Evolutionary conservation across 2,113 vertebrate species (phyloP).

Genomic region (Alligator sinensis): DNA sequence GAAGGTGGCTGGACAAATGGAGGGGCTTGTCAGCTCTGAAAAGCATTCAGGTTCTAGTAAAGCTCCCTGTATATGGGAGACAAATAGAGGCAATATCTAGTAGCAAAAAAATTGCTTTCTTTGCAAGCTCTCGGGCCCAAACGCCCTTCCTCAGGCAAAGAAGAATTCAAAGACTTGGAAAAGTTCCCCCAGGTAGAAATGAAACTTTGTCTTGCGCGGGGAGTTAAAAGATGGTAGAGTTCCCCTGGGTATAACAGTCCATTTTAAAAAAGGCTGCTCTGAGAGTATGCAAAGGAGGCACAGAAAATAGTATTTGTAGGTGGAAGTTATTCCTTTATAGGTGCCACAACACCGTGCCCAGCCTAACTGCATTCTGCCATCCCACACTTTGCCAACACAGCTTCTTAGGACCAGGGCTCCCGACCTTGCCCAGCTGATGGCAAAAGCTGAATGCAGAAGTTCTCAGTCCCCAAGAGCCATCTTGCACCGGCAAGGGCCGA

Average conservation of each 20-base stretch:
- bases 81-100: too few species aligned
- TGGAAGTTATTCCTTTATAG: neutral
- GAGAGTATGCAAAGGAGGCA: too few species aligned
- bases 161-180: too few species aligned
- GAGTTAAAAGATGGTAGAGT: too few species aligned
- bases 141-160: too few species aligned
- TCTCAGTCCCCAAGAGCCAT: neutral
- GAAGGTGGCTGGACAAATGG: neutral
- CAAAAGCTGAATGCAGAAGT: neutral
- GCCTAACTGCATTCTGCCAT: neutral
- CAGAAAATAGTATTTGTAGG: too few species aligned
- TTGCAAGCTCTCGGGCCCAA: too few species aligned
- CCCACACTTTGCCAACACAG: neutral
- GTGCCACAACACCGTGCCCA: neutral
- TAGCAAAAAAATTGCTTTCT: too few species aligned
- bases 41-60: neutral
- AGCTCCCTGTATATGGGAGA: neutral
- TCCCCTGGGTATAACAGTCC: too few species aligned
- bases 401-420: neutral
- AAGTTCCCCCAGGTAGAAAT: too few species aligned
- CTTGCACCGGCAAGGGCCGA: accelerated
- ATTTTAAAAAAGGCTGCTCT: too few species aligned
- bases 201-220: too few species aligned
- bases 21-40: neutral
- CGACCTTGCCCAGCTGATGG: accelerated